These are phyloP conservation scores for Ptychoptera contaminata DNA, from an alignment of 2,888 invertebrate species.

Conservation along the genomic window DNA sequence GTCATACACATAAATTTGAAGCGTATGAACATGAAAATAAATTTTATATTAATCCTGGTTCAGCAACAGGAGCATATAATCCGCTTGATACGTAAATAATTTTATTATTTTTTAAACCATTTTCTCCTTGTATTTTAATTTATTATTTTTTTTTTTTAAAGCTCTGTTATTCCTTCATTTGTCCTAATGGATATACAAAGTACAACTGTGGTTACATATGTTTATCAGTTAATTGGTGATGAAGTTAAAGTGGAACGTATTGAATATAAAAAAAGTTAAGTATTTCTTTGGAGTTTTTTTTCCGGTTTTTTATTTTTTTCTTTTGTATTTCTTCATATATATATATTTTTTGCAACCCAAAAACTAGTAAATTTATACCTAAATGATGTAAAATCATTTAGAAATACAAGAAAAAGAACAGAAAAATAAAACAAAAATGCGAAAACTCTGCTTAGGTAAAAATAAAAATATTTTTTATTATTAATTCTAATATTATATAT, in stretches of 20 bases:
- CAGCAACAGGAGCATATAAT: slow-evolving; percentile 95
- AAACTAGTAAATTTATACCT: too few relatives aligned
- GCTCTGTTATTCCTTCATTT: slow-evolving; percentile 85
- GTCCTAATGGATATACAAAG: slow-evolving; percentile 99
- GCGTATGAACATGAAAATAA: slow-evolving; percentile 97
- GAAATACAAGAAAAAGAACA: too few relatives aligned
- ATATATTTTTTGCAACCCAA: too few relatives aligned
- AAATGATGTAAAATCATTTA: too few relatives aligned
- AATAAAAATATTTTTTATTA: too few relatives aligned
- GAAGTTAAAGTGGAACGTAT: slow-evolving; percentile 99
- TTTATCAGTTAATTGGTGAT: slow-evolving; percentile 92
- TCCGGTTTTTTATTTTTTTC: too few relatives aligned
- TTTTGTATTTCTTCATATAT: too few relatives aligned
- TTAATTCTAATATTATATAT: too few relatives aligned
- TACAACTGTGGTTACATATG: slow-evolving; percentile 92
- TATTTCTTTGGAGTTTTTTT: neutral
- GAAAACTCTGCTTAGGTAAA: too few relatives aligned
- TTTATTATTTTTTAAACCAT: neutral
- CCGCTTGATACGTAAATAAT: slow-evolving; percentile 62
- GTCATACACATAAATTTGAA: slow-evolving; percentile 96
- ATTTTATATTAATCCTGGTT: slow-evolving; percentile 98
- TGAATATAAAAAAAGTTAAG: slow-evolving; percentile 83
- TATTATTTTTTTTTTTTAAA: slow-evolving; percentile 23
- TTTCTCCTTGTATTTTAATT: neutral
- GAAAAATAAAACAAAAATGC: too few relatives aligned